Evolutionary conservation across 2,113 vertebrate genomes (phyloP).

Genomic region (Nicator chloris): DNA sequence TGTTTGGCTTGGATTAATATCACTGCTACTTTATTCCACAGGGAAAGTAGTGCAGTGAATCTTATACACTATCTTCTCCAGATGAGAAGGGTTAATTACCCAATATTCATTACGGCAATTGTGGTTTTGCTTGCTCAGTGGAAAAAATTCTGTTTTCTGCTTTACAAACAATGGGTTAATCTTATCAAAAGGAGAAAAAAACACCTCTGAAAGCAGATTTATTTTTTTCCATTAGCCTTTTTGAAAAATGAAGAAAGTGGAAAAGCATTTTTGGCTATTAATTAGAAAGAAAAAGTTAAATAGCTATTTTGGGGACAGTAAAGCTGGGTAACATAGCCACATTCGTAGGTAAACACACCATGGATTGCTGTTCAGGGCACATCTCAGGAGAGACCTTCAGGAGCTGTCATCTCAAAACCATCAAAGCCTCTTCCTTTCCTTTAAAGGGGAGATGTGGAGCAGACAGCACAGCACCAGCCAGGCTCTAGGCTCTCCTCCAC

Average conservation of each 20-base stretch:
- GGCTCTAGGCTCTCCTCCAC: background rate
- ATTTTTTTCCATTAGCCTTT: background rate
- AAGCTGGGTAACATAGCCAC: background rate
- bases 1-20: conserved; percentile 14
- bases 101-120: background rate
- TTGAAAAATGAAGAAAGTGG: background rate
- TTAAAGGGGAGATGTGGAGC: background rate
- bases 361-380: background rate
- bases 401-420: background rate
- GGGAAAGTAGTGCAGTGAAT: background rate
- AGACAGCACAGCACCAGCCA: background rate
- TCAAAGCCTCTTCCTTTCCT: background rate
- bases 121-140: background rate
- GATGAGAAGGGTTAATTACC: conserved; percentile 6
- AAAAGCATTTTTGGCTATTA: background rate
- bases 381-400: background rate
- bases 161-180: background rate
- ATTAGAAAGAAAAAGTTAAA: background rate
- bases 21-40: background rate
- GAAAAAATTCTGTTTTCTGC: background rate
- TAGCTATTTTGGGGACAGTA: background rate
- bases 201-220: background rate
- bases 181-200: background rate
- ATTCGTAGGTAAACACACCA: background rate
- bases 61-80: background rate